These are phyloP conservation scores for Oreochromis grahami DNA, from an alignment of 2,797 vertebrate species.

Conservation along the genomic window DNA sequence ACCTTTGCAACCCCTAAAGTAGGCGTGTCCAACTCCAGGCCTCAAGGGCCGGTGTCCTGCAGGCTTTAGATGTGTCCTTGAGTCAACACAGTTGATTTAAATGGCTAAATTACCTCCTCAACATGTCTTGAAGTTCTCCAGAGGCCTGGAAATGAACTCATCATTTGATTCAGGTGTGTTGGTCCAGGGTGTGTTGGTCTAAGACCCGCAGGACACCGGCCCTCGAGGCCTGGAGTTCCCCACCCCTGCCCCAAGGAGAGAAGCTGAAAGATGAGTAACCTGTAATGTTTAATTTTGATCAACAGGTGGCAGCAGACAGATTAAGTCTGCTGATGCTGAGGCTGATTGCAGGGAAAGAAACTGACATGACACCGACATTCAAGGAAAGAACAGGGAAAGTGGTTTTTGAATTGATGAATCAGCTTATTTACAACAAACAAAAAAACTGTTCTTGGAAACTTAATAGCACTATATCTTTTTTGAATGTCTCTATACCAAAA, in stretches of 20 bases:
- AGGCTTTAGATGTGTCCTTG: neutral
- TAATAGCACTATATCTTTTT: neutral
- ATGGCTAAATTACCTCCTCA: neutral
- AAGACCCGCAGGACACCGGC: neutral
- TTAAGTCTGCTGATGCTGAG: neutral
- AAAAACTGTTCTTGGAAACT: neutral
- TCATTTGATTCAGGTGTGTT: neutral
- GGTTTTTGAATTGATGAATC: neutral
- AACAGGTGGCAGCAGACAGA: conserved; percentile 15
- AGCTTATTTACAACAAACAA: neutral
- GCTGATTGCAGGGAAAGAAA: neutral
- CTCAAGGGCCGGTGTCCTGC: neutral
- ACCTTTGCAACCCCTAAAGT: neutral
- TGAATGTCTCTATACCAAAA: neutral
- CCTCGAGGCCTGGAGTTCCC: neutral
- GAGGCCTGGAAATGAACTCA: neutral
- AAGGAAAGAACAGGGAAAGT: neutral
- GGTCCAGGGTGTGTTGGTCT: neutral
- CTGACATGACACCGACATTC: neutral
- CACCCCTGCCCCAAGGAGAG: neutral
- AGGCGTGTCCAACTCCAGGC: neutral
- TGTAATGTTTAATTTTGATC: neutral
- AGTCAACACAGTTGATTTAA: neutral
- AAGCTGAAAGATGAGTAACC: neutral
- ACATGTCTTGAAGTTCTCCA: neutral